Evolutionary conservation across 1,140 invertebrate genomes (phyloP).

Genomic region (Aphis craccivora): DNA sequence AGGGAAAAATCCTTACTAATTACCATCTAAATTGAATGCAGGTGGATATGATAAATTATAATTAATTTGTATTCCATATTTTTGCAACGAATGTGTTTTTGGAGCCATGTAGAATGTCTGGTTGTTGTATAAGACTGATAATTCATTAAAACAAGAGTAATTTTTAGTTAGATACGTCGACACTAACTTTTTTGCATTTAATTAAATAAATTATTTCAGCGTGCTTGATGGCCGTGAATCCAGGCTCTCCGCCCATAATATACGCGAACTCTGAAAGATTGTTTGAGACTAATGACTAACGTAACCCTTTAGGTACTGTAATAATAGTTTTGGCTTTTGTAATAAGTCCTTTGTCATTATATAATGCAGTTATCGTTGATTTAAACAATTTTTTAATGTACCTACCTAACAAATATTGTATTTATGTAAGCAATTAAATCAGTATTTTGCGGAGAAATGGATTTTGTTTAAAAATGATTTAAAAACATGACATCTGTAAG

Average conservation of each 20-base stretch:
- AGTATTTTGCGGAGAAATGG: not conserved
- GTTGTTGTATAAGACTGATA: not conserved
- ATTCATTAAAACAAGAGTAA: not conserved
- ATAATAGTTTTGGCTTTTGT: not conserved
- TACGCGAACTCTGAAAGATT: not conserved
- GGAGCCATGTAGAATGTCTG: not conserved
- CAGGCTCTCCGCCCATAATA: not conserved
- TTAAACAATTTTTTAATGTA: not conserved
- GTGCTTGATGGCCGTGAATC: not conserved
- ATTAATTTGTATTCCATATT: not conserved
- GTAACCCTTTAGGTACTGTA: not conserved
- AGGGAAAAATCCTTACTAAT: not conserved
- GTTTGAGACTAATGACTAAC: not conserved
- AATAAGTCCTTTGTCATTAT: not conserved
- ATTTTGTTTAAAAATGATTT: not conserved
- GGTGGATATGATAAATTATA: not conserved
- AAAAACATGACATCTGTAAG: not conserved
- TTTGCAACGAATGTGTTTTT: not conserved
- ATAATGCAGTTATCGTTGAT: not conserved
- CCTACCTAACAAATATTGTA: not conserved
- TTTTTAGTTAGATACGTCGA: not conserved
- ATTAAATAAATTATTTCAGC: too few relatives aligned
- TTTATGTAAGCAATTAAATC: not conserved
- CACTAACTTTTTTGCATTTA: not conserved
- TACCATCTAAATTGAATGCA: not conserved